Conservation (phyloP, 2,113 vertebrate genomes). For the Carassius gibelio region DNA sequence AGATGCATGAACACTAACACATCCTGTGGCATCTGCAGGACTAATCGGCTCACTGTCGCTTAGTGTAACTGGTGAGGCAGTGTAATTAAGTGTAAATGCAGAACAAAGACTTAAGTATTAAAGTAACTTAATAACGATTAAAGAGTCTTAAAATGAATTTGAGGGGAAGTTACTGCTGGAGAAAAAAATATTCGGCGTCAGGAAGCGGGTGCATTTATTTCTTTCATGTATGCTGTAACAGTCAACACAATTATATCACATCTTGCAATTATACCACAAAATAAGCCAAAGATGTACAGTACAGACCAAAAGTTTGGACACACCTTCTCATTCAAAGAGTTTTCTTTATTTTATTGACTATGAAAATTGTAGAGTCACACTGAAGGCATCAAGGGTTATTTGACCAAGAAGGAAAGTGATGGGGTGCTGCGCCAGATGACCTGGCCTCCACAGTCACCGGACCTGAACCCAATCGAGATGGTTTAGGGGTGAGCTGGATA, state of each 20-base stretch:
- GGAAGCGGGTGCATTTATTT: constrained; percentile 36
- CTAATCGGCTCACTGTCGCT: neutral
- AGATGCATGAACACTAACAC: neutral
- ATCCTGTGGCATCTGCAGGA: constrained; percentile 15
- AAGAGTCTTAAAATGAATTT: neutral
- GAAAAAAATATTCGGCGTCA: neutral
- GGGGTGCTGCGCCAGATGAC: no score
- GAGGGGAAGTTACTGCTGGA: constrained; percentile 24
- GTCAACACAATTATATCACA: neutral
- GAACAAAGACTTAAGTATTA: neutral
- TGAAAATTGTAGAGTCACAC: no score
- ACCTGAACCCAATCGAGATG: no score
- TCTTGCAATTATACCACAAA: neutral
- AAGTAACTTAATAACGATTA: constrained; percentile 22
- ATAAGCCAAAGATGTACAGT: neutral
- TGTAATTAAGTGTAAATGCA: neutral
- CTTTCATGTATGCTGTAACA: neutral
- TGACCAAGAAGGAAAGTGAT: no score
- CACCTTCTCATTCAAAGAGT: no score
- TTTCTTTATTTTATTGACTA: no score
- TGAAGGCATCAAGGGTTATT: no score
- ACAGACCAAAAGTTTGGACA: no score
- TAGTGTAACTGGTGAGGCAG: neutral
- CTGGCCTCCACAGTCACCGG: no score
- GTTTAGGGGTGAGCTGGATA: no score